Conservation (phyloP, 2,113 vertebrate species). For the Larimichthys polyactis region DNA sequence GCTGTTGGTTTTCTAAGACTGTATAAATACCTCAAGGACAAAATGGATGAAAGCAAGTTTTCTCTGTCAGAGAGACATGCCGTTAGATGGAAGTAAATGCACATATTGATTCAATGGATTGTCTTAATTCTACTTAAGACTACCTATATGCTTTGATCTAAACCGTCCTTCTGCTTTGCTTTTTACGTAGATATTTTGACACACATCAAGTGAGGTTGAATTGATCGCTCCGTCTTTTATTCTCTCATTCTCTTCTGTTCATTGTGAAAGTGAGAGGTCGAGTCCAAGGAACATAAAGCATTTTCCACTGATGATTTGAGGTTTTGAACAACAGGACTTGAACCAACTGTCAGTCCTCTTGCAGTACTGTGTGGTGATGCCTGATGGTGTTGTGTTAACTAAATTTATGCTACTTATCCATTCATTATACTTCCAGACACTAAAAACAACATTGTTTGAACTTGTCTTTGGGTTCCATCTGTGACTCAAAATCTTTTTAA, state of each 20-base stretch:
- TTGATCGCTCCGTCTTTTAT: slow-evolving; percentile 2
- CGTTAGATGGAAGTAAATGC: slow-evolving; percentile 40
- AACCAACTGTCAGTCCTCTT: slow-evolving; percentile 1
- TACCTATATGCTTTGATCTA: slow-evolving; percentile 15
- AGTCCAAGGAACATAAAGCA: neutral
- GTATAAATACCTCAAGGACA: slow-evolving; percentile 47
- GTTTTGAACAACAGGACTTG: slow-evolving; percentile 8
- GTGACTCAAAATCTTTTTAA: slow-evolving; percentile 12
- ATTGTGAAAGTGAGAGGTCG: slow-evolving; percentile 35
- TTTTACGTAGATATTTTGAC: slow-evolving; percentile 8
- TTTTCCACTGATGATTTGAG: neutral
- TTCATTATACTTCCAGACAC: slow-evolving; percentile 11
- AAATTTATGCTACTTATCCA: slow-evolving; percentile 2
- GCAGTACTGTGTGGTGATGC: slow-evolving; percentile 1
- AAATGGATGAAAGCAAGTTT: slow-evolving; percentile 42
- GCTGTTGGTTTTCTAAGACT: slow-evolving; percentile 40
- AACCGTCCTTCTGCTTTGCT: slow-evolving; percentile 18
- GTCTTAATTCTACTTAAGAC: slow-evolving; percentile 17
- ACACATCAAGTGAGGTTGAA: slow-evolving; percentile 8
- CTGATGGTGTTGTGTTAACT: neutral
- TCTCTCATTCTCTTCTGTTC: neutral
- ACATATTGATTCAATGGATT: slow-evolving; percentile 43
- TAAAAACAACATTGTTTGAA: slow-evolving; percentile 25
- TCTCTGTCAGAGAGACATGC: slow-evolving; percentile 38
- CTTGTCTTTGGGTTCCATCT: slow-evolving; percentile 34